Evolutionary conservation across 1,140 invertebrate species (phyloP).

Genomic region (Bombus difficillimus): DNA sequence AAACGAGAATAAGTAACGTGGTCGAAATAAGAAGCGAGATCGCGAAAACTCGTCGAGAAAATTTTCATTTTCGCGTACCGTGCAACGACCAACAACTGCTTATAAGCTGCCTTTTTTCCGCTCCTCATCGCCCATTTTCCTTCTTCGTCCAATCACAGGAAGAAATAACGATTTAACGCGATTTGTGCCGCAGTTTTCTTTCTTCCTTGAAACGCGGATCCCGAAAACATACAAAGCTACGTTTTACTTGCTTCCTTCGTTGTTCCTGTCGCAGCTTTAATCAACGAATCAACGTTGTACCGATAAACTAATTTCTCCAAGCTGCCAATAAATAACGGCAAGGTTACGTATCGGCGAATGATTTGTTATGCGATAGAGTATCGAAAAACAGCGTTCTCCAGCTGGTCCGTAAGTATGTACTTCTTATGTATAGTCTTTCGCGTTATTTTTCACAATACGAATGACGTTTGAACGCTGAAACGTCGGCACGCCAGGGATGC

Average conservation of each 20-base stretch:
- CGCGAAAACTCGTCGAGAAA: neutral
- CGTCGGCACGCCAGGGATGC: too few relatives aligned
- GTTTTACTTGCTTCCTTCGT: neutral
- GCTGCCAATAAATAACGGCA: neutral
- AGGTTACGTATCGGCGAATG: too few relatives aligned
- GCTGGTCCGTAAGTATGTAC: neutral
- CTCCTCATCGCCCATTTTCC: constrained; percentile 19
- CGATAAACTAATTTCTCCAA: neutral
- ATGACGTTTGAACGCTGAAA: too few relatives aligned
- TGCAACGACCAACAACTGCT: constrained; percentile 17
- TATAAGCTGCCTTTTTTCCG: constrained; percentile 13
- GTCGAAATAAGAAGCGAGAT: constrained; percentile 36
- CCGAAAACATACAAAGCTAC: neutral
- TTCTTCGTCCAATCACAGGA: constrained; percentile 3
- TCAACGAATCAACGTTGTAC: neutral
- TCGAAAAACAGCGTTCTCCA: too few relatives aligned
- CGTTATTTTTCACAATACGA: too few relatives aligned
- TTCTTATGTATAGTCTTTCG: too few relatives aligned
- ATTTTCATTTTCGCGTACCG: constrained; percentile 33
- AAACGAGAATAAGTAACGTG: constrained; percentile 34
- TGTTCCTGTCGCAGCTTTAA: neutral
- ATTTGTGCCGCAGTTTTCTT: neutral
- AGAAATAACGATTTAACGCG: constrained; percentile 17
- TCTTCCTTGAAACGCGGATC: neutral
- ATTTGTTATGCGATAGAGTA: too few relatives aligned